phyloP scores from a whole-genome alignment of 2,888 invertebrate genomes.

The Tyria jacobaeae region DNA sequence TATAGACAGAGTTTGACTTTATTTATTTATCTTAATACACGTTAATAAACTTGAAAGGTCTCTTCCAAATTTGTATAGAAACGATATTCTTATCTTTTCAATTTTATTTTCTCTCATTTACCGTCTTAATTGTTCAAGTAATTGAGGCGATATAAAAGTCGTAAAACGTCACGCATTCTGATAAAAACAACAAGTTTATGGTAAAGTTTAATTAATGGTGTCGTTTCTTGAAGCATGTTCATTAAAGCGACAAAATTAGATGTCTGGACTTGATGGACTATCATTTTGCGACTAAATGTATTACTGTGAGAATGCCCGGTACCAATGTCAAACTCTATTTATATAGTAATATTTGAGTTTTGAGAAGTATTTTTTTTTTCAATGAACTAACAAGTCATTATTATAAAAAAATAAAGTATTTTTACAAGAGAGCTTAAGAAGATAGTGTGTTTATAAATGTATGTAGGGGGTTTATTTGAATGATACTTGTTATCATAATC shows the following conservation, averaged over 20 bases:
- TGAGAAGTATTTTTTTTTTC: no score
- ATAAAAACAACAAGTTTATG: conserved; percentile 52
- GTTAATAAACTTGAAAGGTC: not conserved
- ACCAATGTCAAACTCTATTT: no score
- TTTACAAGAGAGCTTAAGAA: no score
- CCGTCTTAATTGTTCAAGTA: conserved; percentile 52
- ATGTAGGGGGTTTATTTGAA: no score
- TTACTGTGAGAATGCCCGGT: not conserved
- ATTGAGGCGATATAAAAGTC: conserved; percentile 53
- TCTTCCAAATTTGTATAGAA: not conserved
- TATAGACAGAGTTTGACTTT: not conserved
- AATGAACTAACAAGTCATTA: no score
- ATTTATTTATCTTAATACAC: not conserved
- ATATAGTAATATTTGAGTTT: no score
- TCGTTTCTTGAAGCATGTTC: conserved; percentile 26
- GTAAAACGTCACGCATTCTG: conserved; percentile 43
- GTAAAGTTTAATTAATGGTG: conserved; percentile 41
- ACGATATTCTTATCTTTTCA: conserved; percentile 37
- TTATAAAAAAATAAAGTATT: no score
- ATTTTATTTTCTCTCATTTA: conserved; percentile 47
- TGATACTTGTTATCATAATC: no score
- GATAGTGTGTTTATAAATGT: no score
- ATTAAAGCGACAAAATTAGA: conserved; percentile 25
- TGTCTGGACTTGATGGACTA: conserved; percentile 7
- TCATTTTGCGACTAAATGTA: not conserved